Conservation (phyloP, 2,888 invertebrate genomes). For the Epirrhoe alternata region DNA sequence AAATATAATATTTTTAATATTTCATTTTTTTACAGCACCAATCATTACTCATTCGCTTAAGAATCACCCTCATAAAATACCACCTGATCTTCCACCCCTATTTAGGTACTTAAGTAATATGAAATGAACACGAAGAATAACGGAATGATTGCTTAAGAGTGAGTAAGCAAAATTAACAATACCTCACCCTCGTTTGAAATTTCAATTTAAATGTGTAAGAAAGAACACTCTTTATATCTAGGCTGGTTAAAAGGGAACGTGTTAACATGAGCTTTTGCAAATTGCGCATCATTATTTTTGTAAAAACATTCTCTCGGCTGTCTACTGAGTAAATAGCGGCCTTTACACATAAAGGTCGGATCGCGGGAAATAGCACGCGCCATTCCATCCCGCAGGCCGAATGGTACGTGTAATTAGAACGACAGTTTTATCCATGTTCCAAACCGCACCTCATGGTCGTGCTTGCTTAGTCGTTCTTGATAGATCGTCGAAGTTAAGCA, state of each 20-base stretch:
- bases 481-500: too few relatives aligned
- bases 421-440: too few relatives aligned
- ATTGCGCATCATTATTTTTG: conserved; percentile 39
- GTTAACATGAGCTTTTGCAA: conserved; percentile 40
- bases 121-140: conserved; percentile 21
- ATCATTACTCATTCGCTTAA: neutral
- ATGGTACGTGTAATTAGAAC: too few relatives aligned
- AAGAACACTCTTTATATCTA: conserved; percentile 21
- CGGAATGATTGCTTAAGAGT: conserved; percentile 31
- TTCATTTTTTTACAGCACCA: neutral
- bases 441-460: too few relatives aligned
- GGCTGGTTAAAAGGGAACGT: conserved; percentile 23
- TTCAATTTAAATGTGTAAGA: conserved; percentile 42
- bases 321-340: conserved; percentile 23
- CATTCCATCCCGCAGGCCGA: too few relatives aligned
- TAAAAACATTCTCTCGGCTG: conserved; percentile 32
- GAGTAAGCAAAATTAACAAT: conserved; percentile 37
- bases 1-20: neutral
- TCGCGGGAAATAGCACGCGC: too few relatives aligned
- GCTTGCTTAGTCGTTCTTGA: too few relatives aligned
- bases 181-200: conserved; percentile 40
- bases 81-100: conserved; percentile 26
- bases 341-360: too few relatives aligned
- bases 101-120: conserved; percentile 17
- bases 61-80: conserved; percentile 5